A percentile compares a stretch with the other conserved stretches of the same genome.
Conservation (phyloP, 1,140 invertebrate species). For the Potamilus streckersoni region DNA sequence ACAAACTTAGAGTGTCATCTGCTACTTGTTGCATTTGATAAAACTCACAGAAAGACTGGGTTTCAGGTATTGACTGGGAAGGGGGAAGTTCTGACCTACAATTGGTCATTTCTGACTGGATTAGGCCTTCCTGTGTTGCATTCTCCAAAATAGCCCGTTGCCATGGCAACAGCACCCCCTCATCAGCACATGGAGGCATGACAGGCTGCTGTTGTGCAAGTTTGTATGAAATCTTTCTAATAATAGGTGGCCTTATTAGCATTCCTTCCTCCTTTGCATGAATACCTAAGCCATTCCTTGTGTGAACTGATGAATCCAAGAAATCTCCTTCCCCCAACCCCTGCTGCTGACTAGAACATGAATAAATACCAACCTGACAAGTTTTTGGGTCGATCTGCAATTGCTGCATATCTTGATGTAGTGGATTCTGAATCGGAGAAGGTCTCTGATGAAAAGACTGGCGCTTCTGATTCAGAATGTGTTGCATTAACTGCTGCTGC, state of each 20-base stretch:
- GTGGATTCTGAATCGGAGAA: constrained; percentile 53
- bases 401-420: constrained; percentile 69
- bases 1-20: no score
- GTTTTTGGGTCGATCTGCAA: constrained; percentile 53
- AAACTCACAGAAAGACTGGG: no score
- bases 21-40: no score
- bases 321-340: constrained; percentile 11
- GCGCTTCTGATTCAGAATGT: constrained; percentile 82
- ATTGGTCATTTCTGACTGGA: no score
- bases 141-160: constrained; percentile 26
- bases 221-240: constrained; percentile 83
- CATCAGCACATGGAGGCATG: constrained; percentile 65
- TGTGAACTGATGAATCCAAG: not conserved
- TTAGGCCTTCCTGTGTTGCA: not conserved
- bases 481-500: constrained; percentile 82
- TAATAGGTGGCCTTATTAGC: constrained; percentile 77
- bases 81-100: no score
- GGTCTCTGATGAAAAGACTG: constrained; percentile 83
- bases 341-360: constrained; percentile 27
- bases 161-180: constrained; percentile 28
- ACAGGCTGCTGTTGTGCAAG: constrained; percentile 78
- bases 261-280: constrained; percentile 31
- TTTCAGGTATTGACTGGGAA: no score
- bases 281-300: constrained; percentile 12
- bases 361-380: constrained; percentile 16